Conservation (phyloP, 2,888 invertebrate species). For the Epinotia bilunana region DNA sequence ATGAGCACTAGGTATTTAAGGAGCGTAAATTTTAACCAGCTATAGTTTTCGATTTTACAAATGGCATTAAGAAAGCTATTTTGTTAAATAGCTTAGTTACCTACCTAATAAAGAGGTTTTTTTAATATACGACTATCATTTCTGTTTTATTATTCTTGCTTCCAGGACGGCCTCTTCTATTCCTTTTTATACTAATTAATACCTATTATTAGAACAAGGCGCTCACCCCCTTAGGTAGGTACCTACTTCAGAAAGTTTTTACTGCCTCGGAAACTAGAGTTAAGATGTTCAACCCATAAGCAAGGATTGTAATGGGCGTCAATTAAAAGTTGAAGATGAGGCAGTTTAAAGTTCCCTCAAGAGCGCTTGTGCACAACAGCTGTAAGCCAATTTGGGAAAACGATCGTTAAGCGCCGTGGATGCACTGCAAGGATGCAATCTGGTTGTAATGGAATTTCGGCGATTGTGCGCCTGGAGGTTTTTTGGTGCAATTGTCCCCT, state of each 20-base stretch:
- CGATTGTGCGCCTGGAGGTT: slow-evolving; percentile 14
- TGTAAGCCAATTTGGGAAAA: slow-evolving; percentile 42
- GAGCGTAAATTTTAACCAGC: too few species aligned
- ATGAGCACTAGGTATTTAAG: too few species aligned
- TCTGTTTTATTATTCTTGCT: not conserved
- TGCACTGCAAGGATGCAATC: slow-evolving; percentile 41
- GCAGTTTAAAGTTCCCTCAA: slow-evolving; percentile 41
- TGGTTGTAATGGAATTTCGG: slow-evolving; percentile 23
- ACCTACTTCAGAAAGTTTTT: slow-evolving; percentile 23
- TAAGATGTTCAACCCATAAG: slow-evolving; percentile 44
- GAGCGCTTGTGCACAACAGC: slow-evolving; percentile 42
- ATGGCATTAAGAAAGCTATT: too few species aligned
- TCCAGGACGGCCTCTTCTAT: not conserved
- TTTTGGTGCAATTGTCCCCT: not conserved
- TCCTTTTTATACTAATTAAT: slow-evolving; percentile 17
- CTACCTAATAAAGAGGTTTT: too few species aligned
- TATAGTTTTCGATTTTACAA: too few species aligned
- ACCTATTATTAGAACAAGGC: slow-evolving; percentile 30
- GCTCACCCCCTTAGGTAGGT: not conserved
- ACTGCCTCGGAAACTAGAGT: slow-evolving; percentile 34
- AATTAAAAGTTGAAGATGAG: slow-evolving; percentile 45
- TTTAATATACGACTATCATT: not conserved
- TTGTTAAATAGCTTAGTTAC: too few species aligned
- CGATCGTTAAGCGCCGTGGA: slow-evolving; percentile 40
- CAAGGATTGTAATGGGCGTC: slow-evolving; percentile 42